Base-by-base conservation (phyloP, 2,797 vertebrate species). In the Tangara arthus region DNA sequence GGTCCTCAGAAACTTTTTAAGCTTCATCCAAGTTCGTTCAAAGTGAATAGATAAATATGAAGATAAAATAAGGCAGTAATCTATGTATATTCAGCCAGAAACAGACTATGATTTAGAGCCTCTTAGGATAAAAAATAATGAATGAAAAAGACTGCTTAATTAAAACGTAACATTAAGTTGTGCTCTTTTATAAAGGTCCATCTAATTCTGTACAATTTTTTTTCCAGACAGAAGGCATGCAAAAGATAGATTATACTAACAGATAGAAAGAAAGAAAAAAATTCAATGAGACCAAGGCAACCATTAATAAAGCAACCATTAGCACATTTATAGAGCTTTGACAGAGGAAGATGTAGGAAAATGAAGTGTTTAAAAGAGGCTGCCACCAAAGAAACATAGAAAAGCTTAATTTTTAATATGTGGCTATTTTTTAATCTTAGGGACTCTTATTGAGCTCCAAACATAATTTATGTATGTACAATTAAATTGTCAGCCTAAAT, bases 71-170 rank as follows among this genome's bases (percentile, higher is more conserved):
- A 87, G 61, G 57, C 68, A 76, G 49, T 75, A 90, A 94, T 90
- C 53, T 89, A 70, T 78, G 49, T 80, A 69, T 53, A 64, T 78
- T 94, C 90, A 83, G 64, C 68, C 56, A 93, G 44, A 68, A 94
- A 89, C 27, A 57, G 94, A 90, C n/a, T 70, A 89, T 90, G 69
- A 96, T 75, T 82, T 95, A 73, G n/a, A 90, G 47, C 77, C 89
- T 87, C 78, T 89, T 66, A 84, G 59, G 55, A 56, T 65, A 64
- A 89, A 80, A 87, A 81, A 59, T 70, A 96, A 91, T 78, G 70
- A 91, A 93, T 86, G 34, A 93, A 92, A 90, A 86, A 83, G 89
- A 94, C 88, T 82, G 22, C 34, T 89, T 96, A 77, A 96, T 95
- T 93, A 95, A 85, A 92, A 87, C 35, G 93, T 81, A 95, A 83